These are phyloP conservation scores for Chrysodeixis includens DNA, from an alignment of 2,888 invertebrate species.

Conservation along the genomic window DNA sequence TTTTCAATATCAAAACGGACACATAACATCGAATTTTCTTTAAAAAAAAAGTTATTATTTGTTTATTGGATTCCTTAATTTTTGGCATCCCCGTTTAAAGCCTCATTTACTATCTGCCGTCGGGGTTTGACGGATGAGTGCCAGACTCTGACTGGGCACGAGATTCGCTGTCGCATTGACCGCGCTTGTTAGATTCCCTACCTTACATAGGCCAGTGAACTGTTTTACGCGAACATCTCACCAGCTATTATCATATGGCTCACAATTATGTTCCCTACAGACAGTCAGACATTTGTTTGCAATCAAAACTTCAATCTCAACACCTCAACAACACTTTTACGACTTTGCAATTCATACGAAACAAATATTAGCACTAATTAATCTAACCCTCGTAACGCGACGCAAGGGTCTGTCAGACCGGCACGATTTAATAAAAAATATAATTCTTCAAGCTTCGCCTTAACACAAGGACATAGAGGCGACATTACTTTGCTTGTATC, in stretches of 20 bases:
- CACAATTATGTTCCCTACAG: not conserved
- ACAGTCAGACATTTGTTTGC: not conserved
- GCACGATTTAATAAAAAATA: conserved; percentile 38
- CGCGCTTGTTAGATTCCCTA: too few species aligned
- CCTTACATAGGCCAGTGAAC: too few species aligned
- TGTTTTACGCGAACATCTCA: not conserved
- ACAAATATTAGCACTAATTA: conserved; percentile 78
- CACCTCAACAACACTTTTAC: conserved; percentile 49
- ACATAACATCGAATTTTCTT: too few species aligned
- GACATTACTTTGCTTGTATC: conserved; percentile 55
- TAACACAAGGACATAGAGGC: conserved; percentile 54
- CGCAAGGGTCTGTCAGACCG: conserved; percentile 50
- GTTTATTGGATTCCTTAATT: too few species aligned
- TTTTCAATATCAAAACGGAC: too few species aligned
- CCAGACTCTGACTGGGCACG: too few species aligned
- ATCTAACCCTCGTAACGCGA: conserved; percentile 63
- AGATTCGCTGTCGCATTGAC: too few species aligned
- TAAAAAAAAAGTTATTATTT: too few species aligned
- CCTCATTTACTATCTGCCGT: too few species aligned
- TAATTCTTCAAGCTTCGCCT: conserved; percentile 24
- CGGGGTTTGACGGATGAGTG: too few species aligned
- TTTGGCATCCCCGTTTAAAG: too few species aligned
- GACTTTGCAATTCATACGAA: conserved; percentile 65
- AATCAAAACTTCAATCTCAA: conserved; percentile 17
- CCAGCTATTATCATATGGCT: not conserved